Conservation (phyloP, 2,888 invertebrate genomes). For the Tinea pellionella region DNA sequence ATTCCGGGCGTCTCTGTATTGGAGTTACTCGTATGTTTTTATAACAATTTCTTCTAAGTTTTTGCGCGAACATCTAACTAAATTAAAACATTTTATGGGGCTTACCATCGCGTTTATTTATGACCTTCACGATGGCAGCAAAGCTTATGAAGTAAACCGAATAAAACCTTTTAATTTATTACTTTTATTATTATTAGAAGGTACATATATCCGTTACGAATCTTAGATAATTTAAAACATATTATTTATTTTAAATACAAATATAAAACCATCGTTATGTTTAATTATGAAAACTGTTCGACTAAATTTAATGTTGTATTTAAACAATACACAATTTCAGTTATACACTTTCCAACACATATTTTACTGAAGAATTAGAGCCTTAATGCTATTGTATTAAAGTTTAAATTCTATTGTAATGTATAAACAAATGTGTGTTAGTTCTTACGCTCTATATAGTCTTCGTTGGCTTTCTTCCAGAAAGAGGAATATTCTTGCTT, state of each 20-base stretch:
- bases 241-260: background rate
- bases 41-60: no score
- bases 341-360: background rate
- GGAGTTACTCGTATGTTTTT: no score
- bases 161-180: no score
- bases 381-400: background rate
- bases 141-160: no score
- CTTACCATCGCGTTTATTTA: no score
- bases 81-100: no score
- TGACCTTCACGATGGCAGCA: no score
- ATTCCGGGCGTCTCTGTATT: no score
- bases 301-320: background rate
- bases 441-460: background rate
- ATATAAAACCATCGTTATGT: background rate
- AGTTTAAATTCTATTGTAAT: background rate
- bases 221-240: no score
- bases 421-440: background rate
- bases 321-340: background rate
- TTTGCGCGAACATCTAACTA: no score
- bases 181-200: no score
- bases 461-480: background rate
- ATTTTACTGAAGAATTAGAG: background rate
- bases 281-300: background rate
- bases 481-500: background rate
- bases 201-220: no score